These are phyloP conservation scores for Harpagifer antarcticus DNA, from an alignment of 2,797 vertebrate genomes.

Conservation along the genomic window DNA sequence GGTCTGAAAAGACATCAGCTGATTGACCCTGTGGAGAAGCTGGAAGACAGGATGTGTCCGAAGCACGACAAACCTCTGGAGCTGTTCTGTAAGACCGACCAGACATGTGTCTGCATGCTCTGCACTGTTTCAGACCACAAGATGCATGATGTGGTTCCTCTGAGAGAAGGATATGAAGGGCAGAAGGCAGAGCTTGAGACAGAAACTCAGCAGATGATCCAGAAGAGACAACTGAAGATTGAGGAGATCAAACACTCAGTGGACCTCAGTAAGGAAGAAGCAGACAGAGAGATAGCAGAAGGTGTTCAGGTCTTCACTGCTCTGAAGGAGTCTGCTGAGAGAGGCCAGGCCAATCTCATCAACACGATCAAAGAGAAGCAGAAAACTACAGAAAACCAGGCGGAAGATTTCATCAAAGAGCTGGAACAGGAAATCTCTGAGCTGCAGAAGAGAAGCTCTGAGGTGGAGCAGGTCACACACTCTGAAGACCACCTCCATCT, in stretches of 20 bases:
- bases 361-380: not conserved
- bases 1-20: not conserved
- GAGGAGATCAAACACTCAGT: slow-evolving; percentile 17
- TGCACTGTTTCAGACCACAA: not conserved
- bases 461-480: fast-evolving
- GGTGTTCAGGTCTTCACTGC: slow-evolving; percentile 26
- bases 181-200: slow-evolving; percentile 3
- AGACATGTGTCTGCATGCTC: slow-evolving; percentile 14
- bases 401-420: not conserved
- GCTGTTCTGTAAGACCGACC: slow-evolving; percentile 43
- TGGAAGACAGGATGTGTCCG: slow-evolving; percentile 33
- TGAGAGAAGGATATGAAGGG: not conserved
- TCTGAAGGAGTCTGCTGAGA: slow-evolving; percentile 18
- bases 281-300: slow-evolving; percentile 19
- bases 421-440: slow-evolving; percentile 37
- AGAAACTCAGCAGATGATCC: slow-evolving; percentile 14
- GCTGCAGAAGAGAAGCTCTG: slow-evolving; percentile 1
- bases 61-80: slow-evolving; percentile 43
- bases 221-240: slow-evolving; percentile 20
- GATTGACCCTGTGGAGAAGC: slow-evolving; percentile 28
- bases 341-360: not conserved
- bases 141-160: not conserved
- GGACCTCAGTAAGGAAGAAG: not conserved
- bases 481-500: not conserved
- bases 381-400: not conserved